Percentiles rank a stretch among this genome's conserved stretches.
phyloP scores from a whole-genome alignment of 1,140 invertebrate genomes.

The Micrasema longulum region DNA sequence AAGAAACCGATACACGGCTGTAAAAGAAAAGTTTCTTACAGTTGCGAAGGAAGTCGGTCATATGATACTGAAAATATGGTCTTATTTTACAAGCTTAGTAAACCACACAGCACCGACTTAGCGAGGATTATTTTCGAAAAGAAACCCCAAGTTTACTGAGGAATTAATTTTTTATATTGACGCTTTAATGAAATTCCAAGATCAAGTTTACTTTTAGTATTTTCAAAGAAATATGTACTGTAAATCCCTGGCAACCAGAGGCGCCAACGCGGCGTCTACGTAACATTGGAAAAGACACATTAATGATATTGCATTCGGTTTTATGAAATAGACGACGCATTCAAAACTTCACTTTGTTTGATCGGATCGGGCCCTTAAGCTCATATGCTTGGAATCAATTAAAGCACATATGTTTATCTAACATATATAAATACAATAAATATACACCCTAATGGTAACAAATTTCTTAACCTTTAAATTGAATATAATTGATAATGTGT shows the following conservation, averaged over 20 bases:
- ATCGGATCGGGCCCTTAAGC: no score
- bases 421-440: no score
- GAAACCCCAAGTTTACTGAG: conserved; percentile 9
- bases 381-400: no score
- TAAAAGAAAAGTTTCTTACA: conserved; percentile 18
- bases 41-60: conserved; percentile 23
- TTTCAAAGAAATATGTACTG: background rate
- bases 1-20: background rate
- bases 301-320: no score
- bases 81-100: conserved; percentile 12
- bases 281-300: no score
- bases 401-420: no score
- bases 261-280: no score
- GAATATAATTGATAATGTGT: no score
- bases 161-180: background rate
- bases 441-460: no score
- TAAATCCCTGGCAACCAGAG: background rate
- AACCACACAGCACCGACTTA: conserved; percentile 11
- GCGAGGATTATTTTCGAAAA: conserved; percentile 3
- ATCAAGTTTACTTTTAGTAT: background rate
- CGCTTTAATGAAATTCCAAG: conserved; percentile 6
- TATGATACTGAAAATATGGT: conserved; percentile 25
- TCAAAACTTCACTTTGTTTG: no score
- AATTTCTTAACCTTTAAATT: no score
- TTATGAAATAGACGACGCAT: no score